Conservation (phyloP, 1,140 invertebrate genomes). For the Dendrolimus punctatus region DNA sequence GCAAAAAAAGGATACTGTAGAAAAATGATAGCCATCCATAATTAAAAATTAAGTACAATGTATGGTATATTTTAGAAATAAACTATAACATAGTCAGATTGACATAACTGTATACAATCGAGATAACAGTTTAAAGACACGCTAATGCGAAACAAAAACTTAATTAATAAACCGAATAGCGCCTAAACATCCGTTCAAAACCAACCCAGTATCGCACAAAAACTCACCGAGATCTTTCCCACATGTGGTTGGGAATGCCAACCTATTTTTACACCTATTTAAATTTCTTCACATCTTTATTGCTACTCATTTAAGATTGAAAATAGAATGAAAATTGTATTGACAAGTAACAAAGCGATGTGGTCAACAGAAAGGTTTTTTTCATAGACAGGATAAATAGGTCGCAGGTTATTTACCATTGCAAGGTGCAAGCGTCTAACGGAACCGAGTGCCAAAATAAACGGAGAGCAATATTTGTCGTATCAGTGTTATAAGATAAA, state of each 20-base stretch:
- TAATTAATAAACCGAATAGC: slow-evolving; percentile 49
- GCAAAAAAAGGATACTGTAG: no score
- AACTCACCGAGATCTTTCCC: slow-evolving; percentile 51
- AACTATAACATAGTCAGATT: no score
- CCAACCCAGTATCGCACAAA: slow-evolving; percentile 38
- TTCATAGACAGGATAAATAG: slow-evolving; percentile 48
- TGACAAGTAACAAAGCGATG: slow-evolving; percentile 5
- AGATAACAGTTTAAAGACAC: slow-evolving; percentile 16
- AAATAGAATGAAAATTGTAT: slow-evolving; percentile 10
- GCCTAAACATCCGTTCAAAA: slow-evolving; percentile 50
- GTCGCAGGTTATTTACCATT: slow-evolving; percentile 64
- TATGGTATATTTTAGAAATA: no score
- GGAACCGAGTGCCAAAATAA: slow-evolving; percentile 50
- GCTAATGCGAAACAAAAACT: slow-evolving; percentile 44
- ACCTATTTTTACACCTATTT: slow-evolving; percentile 8
- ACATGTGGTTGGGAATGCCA: slow-evolving; percentile 47
- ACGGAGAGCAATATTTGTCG: slow-evolving; percentile 41
- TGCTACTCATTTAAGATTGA: slow-evolving; percentile 9
- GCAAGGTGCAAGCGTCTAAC: slow-evolving; percentile 63
- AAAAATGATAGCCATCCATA: no score
- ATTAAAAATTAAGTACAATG: no score
- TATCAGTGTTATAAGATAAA: slow-evolving; percentile 37
- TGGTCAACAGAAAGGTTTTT: slow-evolving; percentile 28
- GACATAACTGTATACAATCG: no score
- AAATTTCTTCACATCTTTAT: slow-evolving; percentile 7